These are phyloP conservation scores for Mobula hypostoma DNA, from an alignment of 2,113 vertebrate genomes.

Conservation along the genomic window DNA sequence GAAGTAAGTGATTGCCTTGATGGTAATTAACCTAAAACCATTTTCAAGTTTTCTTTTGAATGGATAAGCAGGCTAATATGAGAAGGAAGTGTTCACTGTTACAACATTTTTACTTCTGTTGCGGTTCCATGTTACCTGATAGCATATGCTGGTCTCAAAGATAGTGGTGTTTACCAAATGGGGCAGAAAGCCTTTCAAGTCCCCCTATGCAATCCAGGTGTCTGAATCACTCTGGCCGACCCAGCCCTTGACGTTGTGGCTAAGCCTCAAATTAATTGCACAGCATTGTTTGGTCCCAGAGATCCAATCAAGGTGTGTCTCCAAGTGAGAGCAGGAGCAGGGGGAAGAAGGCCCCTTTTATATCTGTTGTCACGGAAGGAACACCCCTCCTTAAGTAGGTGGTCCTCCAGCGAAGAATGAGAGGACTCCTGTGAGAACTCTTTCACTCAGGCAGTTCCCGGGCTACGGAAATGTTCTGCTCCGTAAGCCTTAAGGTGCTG, in stretches of 20 bases:
- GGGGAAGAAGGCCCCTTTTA: neutral
- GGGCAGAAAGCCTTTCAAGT: neutral
- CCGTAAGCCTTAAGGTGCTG: too few species aligned
- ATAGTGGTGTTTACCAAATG: neutral
- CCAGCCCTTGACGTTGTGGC: neutral
- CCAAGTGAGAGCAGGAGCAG: neutral
- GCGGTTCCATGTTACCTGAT: neutral
- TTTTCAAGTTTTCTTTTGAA: neutral
- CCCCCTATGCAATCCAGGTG: neutral
- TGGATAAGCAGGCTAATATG: neutral
- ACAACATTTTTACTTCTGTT: neutral
- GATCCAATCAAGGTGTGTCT: neutral
- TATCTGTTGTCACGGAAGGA: neutral
- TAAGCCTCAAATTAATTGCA: neutral
- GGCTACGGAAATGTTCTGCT: too few species aligned
- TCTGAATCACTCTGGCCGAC: neutral
- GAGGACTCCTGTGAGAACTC: neutral
- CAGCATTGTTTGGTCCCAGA: neutral
- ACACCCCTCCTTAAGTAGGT: too few species aligned
- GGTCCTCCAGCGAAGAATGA: neutral
- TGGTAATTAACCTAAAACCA: neutral
- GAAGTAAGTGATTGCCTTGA: neutral
- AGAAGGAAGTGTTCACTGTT: neutral
- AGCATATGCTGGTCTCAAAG: neutral
- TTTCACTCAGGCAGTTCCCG: too few species aligned